Base-by-base conservation (phyloP, 1,140 invertebrate genomes). In the Drosophila santomea region DNA sequence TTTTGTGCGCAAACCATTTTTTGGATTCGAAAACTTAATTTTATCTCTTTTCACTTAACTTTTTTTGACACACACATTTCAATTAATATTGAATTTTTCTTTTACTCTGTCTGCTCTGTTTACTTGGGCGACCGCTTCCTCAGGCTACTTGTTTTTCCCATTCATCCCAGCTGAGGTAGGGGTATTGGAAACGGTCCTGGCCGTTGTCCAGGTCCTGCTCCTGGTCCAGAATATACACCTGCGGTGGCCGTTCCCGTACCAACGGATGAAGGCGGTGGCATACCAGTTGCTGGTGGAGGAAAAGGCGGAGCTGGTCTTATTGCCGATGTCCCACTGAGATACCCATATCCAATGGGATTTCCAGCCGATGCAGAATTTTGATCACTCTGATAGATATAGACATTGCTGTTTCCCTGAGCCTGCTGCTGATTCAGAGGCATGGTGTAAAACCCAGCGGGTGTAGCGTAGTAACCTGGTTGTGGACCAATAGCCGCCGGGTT, bases 71-170 rank as follows among this genome's bases (percentile, higher is more conserved):
- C 51, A 55, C 56, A 61, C 74, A 84, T 91, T 91, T 84, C 89
- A 91, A 91, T 91, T 91, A 91, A 91, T 89, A 91, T 79, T 91
- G 80, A 78, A 91, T 89, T 91, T 91, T 91, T 91, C 88, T 81
- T 91, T 85, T 79, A 86, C 77, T 85, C 80, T 84, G 88, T 85
- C 61, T 72, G 66, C 43, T 52, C 41, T 91, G 88, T 91, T 91
- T 88, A 91, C 84, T 91, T 91, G 74, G 89, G 88, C 75, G 50
- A 62, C 56, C 58, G 51, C 64, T 78, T 54, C 50, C 50, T 61
- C 39, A 7, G 50, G 45, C 63, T 51, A 23, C 44, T 39, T 20
- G 45, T 63, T 67, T 14, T 48, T 54, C 32, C 51, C 28, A 44
- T 39, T 71, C 50, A 77, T 47, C 64, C 74, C 17, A 77, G 28